These are phyloP conservation scores for Sitobion miscanthi DNA, from an alignment of 1,140 invertebrate species.

Conservation along the genomic window DNA sequence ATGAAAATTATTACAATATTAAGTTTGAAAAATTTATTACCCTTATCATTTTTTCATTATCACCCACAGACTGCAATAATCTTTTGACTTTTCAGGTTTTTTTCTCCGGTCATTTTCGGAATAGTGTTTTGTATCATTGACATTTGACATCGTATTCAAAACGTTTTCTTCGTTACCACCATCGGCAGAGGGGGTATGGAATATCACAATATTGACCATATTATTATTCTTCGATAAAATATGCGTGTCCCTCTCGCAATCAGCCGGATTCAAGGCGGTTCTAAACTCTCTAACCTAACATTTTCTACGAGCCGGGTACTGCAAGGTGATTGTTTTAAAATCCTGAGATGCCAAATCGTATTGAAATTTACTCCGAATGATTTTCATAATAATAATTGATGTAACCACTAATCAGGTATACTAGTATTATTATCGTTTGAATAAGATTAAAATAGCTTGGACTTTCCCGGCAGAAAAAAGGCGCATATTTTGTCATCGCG, in stretches of 20 bases:
- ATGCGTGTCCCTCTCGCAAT: not conserved
- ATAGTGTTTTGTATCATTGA: not conserved
- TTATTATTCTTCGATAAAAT: not conserved
- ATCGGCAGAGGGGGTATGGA: not conserved
- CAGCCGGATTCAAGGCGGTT: not conserved
- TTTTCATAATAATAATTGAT: not conserved
- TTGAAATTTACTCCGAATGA: not conserved
- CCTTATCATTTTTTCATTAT: not conserved
- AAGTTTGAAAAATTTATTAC: not conserved
- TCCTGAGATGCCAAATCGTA: not conserved
- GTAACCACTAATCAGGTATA: no score
- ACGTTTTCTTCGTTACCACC: not conserved
- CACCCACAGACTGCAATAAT: not conserved
- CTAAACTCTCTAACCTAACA: not conserved
- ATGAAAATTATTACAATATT: not conserved
- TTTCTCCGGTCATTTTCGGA: not conserved
- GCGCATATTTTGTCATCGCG: not conserved
- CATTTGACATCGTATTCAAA: not conserved
- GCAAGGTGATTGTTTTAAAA: not conserved
- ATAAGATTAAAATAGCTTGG: not conserved
- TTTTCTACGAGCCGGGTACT: not conserved
- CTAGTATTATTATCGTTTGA: no score
- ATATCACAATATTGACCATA: not conserved
- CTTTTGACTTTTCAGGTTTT: not conserved
- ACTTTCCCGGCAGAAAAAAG: not conserved